Evolutionary conservation across 2,113 vertebrate species (phyloP).

Genomic region (Thinocorus orbignyianus): DNA sequence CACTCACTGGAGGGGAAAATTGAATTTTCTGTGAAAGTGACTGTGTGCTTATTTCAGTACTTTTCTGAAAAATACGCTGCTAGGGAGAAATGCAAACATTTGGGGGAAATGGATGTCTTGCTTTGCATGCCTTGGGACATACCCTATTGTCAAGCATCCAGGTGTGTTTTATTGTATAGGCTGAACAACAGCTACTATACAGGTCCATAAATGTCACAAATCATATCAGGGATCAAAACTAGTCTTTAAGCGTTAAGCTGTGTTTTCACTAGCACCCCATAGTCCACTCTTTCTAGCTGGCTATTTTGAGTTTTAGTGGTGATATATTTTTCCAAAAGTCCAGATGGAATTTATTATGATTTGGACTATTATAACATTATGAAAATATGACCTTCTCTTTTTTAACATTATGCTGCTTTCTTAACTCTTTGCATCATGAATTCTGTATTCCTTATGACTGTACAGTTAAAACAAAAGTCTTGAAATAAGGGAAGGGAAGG

Average conservation of each 20-base stretch:
- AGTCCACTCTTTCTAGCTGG: not conserved
- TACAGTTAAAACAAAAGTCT: not conserved
- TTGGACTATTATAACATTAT: slow-evolving; percentile 25
- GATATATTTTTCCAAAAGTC: slow-evolving; percentile 38
- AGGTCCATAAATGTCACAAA: not conserved
- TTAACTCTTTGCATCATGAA: not conserved
- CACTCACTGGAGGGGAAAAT: not conserved
- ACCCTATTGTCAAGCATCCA: not conserved
- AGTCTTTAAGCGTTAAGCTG: not conserved
- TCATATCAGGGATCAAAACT: not conserved
- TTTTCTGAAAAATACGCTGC: not conserved
- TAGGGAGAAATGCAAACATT: not conserved
- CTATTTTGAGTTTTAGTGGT: slow-evolving; percentile 29
- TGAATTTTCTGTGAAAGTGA: not conserved
- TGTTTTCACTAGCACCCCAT: slow-evolving; percentile 13
- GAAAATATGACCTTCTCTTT: slow-evolving; percentile 47
- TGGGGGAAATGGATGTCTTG: not conserved
- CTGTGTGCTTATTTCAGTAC: not conserved
- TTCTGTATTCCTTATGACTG: not conserved
- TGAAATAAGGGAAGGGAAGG: too few species aligned
- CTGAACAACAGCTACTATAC: not conserved
- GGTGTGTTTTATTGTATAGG: not conserved
- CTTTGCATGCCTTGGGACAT: not conserved
- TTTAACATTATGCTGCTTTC: not conserved
- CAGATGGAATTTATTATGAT: slow-evolving; percentile 63